Conservation (phyloP, 2,797 vertebrate species). For the Coracias cyanogaster region DNA sequence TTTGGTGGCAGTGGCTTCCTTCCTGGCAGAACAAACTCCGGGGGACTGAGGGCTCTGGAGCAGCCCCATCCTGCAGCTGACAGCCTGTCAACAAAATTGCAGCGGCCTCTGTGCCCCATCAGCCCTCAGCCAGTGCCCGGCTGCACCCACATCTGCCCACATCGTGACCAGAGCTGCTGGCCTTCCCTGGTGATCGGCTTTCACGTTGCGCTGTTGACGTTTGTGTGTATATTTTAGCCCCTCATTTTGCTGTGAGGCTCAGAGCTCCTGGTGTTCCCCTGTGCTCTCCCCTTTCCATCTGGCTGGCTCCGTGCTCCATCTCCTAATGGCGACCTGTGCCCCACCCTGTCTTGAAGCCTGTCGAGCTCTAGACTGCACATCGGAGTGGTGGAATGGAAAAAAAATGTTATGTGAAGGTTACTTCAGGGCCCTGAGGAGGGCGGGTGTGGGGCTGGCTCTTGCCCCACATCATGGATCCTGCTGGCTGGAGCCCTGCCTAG, state of each 20-base stretch:
- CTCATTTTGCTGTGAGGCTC: not conserved
- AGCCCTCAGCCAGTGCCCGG: accelerated
- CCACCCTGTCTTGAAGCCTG: not conserved
- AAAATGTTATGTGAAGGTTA: not conserved
- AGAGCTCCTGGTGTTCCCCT: not conserved
- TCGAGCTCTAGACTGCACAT: not conserved
- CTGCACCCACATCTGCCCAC: accelerated
- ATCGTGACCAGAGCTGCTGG: no score
- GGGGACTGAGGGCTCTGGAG: accelerated
- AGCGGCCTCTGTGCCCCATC: not conserved
- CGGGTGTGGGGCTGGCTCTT: not conserved
- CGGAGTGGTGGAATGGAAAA: not conserved
- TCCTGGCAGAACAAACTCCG: accelerated
- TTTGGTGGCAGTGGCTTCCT: not conserved
- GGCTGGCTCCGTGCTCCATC: not conserved
- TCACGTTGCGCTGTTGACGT: accelerated
- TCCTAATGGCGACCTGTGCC: not conserved
- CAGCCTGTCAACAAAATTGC: not conserved
- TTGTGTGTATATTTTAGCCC: not conserved
- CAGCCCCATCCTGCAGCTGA: not conserved
- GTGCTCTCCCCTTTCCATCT: accelerated
- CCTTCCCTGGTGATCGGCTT: not conserved
- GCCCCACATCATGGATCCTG: not conserved
- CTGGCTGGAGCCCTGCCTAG: not conserved
- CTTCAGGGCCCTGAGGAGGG: not conserved